Percentiles rank a stretch among this genome's conserved stretches.
Conservation (phyloP, 2,888 invertebrate genomes). For the Agrotis clavis region DNA sequence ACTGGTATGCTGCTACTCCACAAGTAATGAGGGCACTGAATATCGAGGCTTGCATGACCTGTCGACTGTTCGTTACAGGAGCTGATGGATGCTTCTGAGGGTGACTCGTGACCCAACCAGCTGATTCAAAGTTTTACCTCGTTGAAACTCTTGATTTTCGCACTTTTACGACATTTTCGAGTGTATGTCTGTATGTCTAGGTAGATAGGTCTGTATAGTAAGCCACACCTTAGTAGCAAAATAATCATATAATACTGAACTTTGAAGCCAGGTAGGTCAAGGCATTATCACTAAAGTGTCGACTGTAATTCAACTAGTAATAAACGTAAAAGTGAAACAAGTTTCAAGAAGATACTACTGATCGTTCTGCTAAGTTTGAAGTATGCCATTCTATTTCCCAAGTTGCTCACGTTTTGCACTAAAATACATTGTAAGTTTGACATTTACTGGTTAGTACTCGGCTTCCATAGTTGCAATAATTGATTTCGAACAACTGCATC, state of each 20-base stretch:
- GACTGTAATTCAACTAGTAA: background rate
- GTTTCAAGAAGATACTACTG: background rate
- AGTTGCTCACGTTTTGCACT: background rate
- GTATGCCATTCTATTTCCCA: background rate
- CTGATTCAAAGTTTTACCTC: background rate
- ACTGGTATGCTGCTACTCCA: no score
- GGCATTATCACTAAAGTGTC: background rate
- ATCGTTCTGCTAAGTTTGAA: background rate
- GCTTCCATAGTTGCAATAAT: background rate
- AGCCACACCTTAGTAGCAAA: background rate
- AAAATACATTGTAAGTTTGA: slow-evolving; percentile 23
- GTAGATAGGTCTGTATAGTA: no score
- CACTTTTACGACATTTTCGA: background rate
- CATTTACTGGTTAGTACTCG: background rate
- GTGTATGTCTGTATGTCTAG: no score
- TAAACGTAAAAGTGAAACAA: background rate
- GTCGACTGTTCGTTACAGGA: no score
- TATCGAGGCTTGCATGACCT: no score
- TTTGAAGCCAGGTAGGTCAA: background rate
- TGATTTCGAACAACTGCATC: no score
- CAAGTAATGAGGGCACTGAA: no score
- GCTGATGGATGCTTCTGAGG: no score
- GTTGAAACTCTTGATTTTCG: background rate
- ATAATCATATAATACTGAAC: background rate
- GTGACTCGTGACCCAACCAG: no score